Percentiles rank a stretch among this genome's conserved stretches.
Evolutionary conservation across 1,140 invertebrate genomes (phyloP).

Genomic region (Zaprionus inermis): DNA sequence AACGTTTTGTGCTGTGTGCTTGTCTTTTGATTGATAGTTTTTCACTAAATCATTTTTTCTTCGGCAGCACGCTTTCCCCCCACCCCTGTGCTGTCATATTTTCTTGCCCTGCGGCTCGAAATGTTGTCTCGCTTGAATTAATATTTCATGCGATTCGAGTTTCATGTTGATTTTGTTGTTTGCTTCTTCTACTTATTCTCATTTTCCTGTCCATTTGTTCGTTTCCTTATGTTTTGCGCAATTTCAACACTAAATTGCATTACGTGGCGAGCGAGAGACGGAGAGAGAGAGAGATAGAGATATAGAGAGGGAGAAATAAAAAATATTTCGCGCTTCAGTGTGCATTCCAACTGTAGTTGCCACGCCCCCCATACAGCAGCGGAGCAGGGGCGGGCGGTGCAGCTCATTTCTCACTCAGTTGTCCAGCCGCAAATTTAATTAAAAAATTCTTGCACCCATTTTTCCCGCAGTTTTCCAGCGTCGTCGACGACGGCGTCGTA

Average conservation of each 20-base stretch:
- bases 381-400: not conserved
- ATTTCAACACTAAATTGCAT: conserved; percentile 74
- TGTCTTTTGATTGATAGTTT: conserved; percentile 80
- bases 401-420: conserved; percentile 75
- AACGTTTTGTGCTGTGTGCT: conserved; percentile 57
- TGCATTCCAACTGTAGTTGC: conserved; percentile 36
- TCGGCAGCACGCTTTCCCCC: not conserved
- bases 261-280: conserved; percentile 54
- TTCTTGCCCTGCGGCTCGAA: conserved; percentile 48
- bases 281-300: not conserved
- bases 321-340: conserved; percentile 68
- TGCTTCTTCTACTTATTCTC: conserved; percentile 38
- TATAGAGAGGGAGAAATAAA: not conserved
- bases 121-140: conserved; percentile 68
- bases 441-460: conserved; percentile 80
- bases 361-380: not conserved
- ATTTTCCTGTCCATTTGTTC: conserved; percentile 17
- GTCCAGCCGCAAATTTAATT: conserved; percentile 80
- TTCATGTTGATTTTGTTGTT: conserved; percentile 32
- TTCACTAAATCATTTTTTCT: conserved; percentile 26
- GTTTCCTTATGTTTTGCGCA: conserved; percentile 39
- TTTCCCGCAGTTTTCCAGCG: conserved; percentile 35
- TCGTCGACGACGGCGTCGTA: conserved; percentile 32
- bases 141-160: conserved; percentile 70
- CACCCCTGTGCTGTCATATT: conserved; percentile 18